These are phyloP conservation scores for Atherinomorus stipes DNA, from an alignment of 2,113 vertebrate genomes.

Conservation along the genomic window DNA sequence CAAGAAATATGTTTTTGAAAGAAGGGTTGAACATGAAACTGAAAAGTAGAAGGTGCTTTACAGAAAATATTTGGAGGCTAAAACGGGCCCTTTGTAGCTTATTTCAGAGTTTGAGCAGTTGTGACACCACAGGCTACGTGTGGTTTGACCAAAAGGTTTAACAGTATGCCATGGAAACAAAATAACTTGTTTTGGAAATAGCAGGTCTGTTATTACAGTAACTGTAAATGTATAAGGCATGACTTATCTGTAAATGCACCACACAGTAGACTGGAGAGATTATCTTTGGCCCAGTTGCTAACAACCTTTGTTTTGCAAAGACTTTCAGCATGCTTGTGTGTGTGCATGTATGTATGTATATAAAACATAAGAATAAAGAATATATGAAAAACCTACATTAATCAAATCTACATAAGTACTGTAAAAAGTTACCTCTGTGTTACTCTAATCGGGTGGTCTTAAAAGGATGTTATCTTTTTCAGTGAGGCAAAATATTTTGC, in stretches of 20 bases:
- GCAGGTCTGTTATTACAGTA: not conserved
- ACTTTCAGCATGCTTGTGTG: too few species aligned
- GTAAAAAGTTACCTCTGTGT: too few species aligned
- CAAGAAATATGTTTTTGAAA: not conserved
- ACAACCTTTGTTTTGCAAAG: too few species aligned
- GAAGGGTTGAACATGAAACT: slow-evolving; percentile 14
- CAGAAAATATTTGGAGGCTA: slow-evolving; percentile 39
- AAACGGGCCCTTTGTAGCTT: slow-evolving; percentile 11
- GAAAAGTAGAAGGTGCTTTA: slow-evolving; percentile 10
- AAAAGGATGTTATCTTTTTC: too few species aligned
- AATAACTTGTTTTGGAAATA: slow-evolving; percentile 29
- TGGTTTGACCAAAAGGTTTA: slow-evolving; percentile 47
- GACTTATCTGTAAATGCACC: not conserved
- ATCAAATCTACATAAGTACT: too few species aligned
- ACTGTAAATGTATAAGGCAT: not conserved
- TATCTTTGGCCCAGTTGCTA: too few species aligned
- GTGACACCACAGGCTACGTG: not conserved
- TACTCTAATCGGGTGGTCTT: too few species aligned
- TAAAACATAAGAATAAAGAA: too few species aligned
- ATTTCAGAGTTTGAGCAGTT: slow-evolving; percentile 1
- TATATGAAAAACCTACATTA: too few species aligned
- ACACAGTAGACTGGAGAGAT: too few species aligned
- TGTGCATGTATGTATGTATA: too few species aligned
- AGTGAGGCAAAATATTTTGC: too few species aligned
- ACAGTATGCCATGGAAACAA: slow-evolving; percentile 27